phyloP scores from a whole-genome alignment of 2,113 vertebrate species.

The Lagenorhynchus albirostris region DNA sequence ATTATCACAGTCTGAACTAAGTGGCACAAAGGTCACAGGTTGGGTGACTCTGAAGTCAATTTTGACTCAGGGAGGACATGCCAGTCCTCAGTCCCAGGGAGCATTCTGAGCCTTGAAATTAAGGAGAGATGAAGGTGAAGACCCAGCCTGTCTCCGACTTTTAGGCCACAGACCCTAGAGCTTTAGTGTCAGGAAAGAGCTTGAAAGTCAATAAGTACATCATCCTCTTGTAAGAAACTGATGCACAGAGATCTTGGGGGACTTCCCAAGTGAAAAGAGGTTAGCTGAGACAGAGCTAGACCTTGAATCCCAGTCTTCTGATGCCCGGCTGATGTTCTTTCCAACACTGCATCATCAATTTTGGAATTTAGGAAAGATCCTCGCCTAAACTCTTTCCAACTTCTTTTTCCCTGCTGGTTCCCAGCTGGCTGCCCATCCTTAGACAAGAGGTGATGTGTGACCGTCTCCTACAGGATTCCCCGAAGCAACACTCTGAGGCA shows the following conservation, averaged over 20 bases:
- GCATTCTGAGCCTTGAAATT: not conserved
- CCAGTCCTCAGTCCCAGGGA: not conserved
- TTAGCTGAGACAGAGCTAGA: not conserved
- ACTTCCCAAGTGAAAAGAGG: not conserved
- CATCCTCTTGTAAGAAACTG: not conserved
- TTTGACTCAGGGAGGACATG: not conserved
- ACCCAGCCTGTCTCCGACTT: not conserved
- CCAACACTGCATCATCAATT: not conserved
- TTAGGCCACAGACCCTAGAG: not conserved
- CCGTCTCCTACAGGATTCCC: not conserved
- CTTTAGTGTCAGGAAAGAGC: not conserved
- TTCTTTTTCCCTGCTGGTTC: not conserved
- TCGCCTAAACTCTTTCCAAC: not conserved
- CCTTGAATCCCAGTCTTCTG: not conserved
- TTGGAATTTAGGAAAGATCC: not conserved
- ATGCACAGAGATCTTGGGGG: not conserved
- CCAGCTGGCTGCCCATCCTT: not conserved
- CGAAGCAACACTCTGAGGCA: not conserved
- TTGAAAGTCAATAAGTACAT: not conserved
- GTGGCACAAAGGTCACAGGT: not conserved
- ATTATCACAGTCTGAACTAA: not conserved
- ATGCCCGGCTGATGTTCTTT: not conserved
- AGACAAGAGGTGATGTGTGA: not conserved
- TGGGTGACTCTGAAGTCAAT: not conserved
- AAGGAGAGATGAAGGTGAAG: not conserved